Conservation (phyloP, 2,797 vertebrate genomes). For the Mormyrus proboscirostris region DNA sequence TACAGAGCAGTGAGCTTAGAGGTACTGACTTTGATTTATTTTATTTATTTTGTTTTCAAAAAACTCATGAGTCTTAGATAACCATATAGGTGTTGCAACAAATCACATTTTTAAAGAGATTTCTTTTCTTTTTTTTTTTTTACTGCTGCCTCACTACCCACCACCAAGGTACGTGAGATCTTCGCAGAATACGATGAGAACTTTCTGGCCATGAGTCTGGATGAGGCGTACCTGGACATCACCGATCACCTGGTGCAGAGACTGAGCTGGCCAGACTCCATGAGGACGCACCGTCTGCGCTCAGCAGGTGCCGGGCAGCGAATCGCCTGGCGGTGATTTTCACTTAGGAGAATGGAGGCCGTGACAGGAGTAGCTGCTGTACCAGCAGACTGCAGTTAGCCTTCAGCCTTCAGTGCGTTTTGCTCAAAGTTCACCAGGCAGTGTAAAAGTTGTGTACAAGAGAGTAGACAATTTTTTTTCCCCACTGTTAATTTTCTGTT, state of each 20-base stretch:
- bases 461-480: not conserved
- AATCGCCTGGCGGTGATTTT: not conserved
- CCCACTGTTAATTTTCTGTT: not conserved
- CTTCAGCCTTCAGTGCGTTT: not conserved
- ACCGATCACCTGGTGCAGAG: slow-evolving; percentile 83
- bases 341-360: not conserved
- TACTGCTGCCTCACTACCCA: slow-evolving; percentile 12
- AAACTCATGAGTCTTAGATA: not conserved
- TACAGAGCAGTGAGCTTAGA: slow-evolving; percentile 81
- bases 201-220: slow-evolving; percentile 87
- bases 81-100: not conserved
- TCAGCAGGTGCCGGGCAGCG: slow-evolving; percentile 47
- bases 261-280: slow-evolving; percentile 73
- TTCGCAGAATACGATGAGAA: slow-evolving; percentile 84
- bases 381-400: not conserved
- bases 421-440: not conserved
- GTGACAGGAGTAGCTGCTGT: not conserved
- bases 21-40: slow-evolving; percentile 58
- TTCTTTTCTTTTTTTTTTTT: slow-evolving; percentile 29
- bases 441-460: not conserved
- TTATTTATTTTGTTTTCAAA: not conserved
- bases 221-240: slow-evolving; percentile 95
- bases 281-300: slow-evolving; percentile 59
- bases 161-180: slow-evolving; percentile 76
- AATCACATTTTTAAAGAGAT: not conserved